Conservation (phyloP, 2,797 vertebrate genomes). For the Epinephelus malabaricus region DNA sequence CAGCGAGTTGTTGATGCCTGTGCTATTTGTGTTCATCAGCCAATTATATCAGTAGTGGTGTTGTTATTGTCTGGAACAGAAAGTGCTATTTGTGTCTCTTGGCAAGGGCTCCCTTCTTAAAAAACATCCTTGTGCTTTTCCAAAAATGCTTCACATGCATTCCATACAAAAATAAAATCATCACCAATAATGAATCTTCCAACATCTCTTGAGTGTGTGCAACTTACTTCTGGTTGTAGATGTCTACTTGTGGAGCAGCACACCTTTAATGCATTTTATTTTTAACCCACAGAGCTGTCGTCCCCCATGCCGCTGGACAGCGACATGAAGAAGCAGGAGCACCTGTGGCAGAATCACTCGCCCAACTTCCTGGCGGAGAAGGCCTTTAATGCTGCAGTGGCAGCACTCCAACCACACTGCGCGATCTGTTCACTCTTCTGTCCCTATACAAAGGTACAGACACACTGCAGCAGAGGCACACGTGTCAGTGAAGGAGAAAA, state of each 20-base stretch:
- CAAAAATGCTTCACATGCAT: conserved; percentile 43
- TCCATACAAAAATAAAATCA: conserved; percentile 25
- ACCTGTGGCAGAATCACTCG: conserved; percentile 92
- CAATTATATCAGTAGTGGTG: conserved; percentile 51
- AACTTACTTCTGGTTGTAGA: conserved; percentile 5
- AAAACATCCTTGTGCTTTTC: conserved; percentile 21
- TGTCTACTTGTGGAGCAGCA: neutral
- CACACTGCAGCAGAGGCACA: neutral
- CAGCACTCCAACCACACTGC: conserved; percentile 91
- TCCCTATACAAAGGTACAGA: conserved; percentile 91
- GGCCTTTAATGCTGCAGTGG: conserved; percentile 91
- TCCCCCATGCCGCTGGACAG: conserved; percentile 88
- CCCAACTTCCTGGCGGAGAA: conserved; percentile 93
- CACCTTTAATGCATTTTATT: neutral
- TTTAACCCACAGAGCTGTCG: conserved; percentile 83
- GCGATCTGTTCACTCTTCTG: conserved; percentile 95
- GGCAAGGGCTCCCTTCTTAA: conserved; percentile 20
- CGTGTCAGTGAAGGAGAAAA: neutral
- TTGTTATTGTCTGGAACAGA: conserved; percentile 38
- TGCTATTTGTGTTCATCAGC: conserved; percentile 54
- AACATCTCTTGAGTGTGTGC: neutral
- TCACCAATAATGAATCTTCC: neutral
- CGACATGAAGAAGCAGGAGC: conserved; percentile 87
- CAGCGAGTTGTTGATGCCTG: conserved; percentile 57
- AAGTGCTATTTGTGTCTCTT: conserved; percentile 41